Evolutionary conservation across 1,140 invertebrate species (phyloP), one percentile per base, ranked within the genome.

Genomic region (Atopsyche davidsoni): DNA sequence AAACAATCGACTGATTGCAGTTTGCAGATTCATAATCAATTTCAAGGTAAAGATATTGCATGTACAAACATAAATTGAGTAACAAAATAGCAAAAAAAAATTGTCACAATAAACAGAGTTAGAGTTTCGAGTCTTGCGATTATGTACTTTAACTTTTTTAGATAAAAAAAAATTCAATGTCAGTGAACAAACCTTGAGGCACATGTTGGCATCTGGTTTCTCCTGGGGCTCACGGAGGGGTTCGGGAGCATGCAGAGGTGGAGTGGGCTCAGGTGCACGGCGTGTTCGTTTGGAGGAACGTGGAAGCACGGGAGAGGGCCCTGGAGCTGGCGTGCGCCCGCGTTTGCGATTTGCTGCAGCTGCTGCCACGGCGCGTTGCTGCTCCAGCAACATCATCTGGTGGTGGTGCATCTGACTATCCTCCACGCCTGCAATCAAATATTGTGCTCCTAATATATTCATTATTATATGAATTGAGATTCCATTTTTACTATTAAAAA

Each of bases 141-240:
- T n/a, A n/a, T n/a, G n/a, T n/a, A n/a, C n/a, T n/a, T n/a, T n/a
- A n/a, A n/a, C n/a, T n/a, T n/a, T n/a, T n/a, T n/a, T n/a, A n/a
- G n/a, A n/a, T n/a, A n/a, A n/a, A n/a, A n/a, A n/a, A n/a, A n/a
- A n/a, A n/a, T n/a, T n/a, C n/a, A n/a, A n/a, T n/a, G n/a, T n/a
- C n/a, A n/a, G n/a, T n/a, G 9, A 31, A 0, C 18, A 51, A 62
- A 79, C 77, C 70, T 85, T 86, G 0, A 89, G 70, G 61, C 85
- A 85, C 83, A 88, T 86, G 63, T 88, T 86, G 16, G 85, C 86
- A 62, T 89, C 86, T 2, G 86, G 86, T 62, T 87, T 87, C 64
- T 86, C 82, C 10, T 75, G 68, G 2, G 83, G 82, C 62, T 85
- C 82, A 17, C 78, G 68, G 3, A 76, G 73, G 25, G 75, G 71